phyloP scores from a whole-genome alignment of 2,888 invertebrate genomes.

The Thera britannica region DNA sequence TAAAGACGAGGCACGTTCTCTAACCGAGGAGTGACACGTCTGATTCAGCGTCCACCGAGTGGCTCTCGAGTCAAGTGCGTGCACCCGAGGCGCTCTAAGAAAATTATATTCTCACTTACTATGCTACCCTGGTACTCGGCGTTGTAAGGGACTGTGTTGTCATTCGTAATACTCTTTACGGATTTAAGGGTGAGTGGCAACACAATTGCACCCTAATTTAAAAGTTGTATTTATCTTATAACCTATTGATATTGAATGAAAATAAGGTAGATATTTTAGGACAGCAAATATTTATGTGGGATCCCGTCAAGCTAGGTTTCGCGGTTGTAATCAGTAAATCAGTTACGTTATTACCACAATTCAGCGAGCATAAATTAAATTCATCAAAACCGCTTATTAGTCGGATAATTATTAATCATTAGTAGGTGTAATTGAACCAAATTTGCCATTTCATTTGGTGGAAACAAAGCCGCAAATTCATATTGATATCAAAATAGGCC shows the following conservation, averaged over 20 bases:
- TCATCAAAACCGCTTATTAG: slow-evolving; percentile 23
- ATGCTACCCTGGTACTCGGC: slow-evolving; percentile 47
- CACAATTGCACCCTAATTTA: not conserved
- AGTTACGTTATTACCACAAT: slow-evolving; percentile 6
- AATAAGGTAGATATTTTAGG: no score
- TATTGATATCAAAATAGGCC: slow-evolving; percentile 8
- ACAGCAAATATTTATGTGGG: no score
- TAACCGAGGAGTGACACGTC: slow-evolving; percentile 30
- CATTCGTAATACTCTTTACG: not conserved
- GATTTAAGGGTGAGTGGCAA: no score
- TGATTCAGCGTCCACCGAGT: slow-evolving; percentile 42
- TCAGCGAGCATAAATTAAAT: slow-evolving; percentile 15
- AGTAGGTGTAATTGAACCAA: slow-evolving; percentile 8
- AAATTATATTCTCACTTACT: slow-evolving; percentile 54
- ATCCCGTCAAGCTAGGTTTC: no score
- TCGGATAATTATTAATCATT: slow-evolving; percentile 14
- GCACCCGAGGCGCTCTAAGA: slow-evolving; percentile 33
- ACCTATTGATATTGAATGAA: not conserved
- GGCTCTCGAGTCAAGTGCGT: slow-evolving; percentile 38
- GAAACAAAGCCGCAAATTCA: slow-evolving; percentile 17
- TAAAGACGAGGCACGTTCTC: slow-evolving; percentile 36
- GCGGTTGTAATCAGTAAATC: slow-evolving; percentile 2
- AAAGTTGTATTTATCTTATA: not conserved
- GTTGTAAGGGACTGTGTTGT: slow-evolving; percentile 5
- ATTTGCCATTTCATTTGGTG: slow-evolving; percentile 15